Percentiles rank a stretch among this genome's conserved stretches.
Conservation (phyloP, 2,888 invertebrate species). For the Andrena fulva region DNA sequence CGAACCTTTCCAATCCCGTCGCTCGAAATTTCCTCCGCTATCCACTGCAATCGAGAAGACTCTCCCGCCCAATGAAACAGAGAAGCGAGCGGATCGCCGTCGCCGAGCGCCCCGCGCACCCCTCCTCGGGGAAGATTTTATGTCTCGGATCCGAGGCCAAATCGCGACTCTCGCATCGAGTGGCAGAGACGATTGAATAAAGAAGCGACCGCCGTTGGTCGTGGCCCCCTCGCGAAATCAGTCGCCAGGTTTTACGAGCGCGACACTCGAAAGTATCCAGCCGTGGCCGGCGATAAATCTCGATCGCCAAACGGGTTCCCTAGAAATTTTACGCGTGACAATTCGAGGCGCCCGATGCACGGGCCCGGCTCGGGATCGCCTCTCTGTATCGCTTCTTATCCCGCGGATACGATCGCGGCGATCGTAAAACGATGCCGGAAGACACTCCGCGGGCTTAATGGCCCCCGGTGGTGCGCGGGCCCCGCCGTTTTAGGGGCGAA, state of each 20-base stretch:
- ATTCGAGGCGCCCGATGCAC: constrained; percentile 7
- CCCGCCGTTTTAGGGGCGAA: constrained; percentile 19
- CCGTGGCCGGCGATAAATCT: constrained; percentile 22
- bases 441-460: constrained; percentile 21
- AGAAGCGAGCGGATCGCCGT: too few relatives aligned
- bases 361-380: neutral
- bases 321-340: constrained; percentile 46
- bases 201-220: neutral
- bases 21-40: too few relatives aligned
- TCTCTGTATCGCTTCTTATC: constrained; percentile 37
- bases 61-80: constrained; percentile 2
- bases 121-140: neutral
- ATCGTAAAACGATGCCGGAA: constrained; percentile 44
- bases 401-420: constrained; percentile 29
- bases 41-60: too few relatives aligned
- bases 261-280: constrained; percentile 28
- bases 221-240: neutral
- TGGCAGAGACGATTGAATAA: constrained; percentile 10
- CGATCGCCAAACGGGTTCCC: constrained; percentile 15
- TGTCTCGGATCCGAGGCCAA: neutral
- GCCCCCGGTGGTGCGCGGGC: neutral
- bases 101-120: neutral
- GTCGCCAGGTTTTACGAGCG: constrained; percentile 28
- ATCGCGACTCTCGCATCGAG: neutral
- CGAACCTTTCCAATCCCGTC: too few relatives aligned